A percentile compares a stretch with the other conserved stretches of the same genome.
These are phyloP conservation scores for Hippopotamyrus pictus DNA, from an alignment of 2,797 vertebrate species.

Conservation along the genomic window DNA sequence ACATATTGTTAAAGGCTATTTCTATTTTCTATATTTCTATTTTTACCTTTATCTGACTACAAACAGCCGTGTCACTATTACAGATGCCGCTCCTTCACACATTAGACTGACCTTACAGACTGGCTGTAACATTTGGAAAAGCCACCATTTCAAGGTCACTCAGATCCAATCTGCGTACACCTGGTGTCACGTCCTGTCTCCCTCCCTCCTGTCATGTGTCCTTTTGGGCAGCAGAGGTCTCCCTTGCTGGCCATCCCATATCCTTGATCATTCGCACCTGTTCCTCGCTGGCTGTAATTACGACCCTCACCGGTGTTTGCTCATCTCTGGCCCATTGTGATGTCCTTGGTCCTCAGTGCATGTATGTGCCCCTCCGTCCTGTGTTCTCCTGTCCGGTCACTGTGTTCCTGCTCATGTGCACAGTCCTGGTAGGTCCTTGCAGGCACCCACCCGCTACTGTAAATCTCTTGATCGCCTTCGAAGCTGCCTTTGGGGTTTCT, in stretches of 20 bases:
- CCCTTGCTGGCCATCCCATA: neutral
- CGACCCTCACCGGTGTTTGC: neutral
- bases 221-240: neutral
- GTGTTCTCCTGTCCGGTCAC: neutral
- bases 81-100: neutral
- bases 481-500: neutral
- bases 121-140: neutral
- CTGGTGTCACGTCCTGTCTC: neutral
- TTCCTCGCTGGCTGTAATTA: neutral
- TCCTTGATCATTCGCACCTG: neutral
- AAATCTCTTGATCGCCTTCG: neutral
- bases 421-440: neutral
- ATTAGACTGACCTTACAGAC: neutral
- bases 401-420: neutral
- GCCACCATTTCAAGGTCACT: neutral
- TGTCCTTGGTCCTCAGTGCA: neutral
- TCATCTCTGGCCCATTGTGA: neutral
- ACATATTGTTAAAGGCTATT: neutral
- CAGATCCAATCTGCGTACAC: neutral
- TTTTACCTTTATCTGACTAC: neutral
- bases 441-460: neutral
- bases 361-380: neutral
- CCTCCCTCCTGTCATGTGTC: neutral
- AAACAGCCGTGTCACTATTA: neutral
- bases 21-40: neutral